Evolutionary conservation across 2,797 vertebrate species (phyloP), one percentile per base, ranked within the genome.

Genomic region (Synaphobranchus kaupii): DNA sequence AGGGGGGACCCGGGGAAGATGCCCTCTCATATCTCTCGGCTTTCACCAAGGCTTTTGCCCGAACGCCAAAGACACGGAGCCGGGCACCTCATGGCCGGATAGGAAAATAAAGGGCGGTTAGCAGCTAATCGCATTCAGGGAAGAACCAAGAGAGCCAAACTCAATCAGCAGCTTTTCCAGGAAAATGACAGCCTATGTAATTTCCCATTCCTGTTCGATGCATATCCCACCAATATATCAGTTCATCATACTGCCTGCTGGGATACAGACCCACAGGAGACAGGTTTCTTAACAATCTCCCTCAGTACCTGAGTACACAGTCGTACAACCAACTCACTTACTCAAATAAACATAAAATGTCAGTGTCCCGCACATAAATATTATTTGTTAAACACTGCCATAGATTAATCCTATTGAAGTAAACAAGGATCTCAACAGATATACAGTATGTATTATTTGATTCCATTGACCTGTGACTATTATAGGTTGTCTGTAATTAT

Each of bases 111-210:
- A 76, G 28, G 15, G 28, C 31, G 34, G 31, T 17, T 76, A 76
- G 71, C 28, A 31, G 71, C 71, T 76, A 76, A 76, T 76, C 31
- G n/a, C 34, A 76, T 76, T 76, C 34, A 39, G 71, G 10, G 71
- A 76, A 76, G 39, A 76, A 68, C 63, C 9, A 76, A 76, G 71
- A 76, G 28, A 13, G 71, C 71, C 13, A 76, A 76, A 76, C 71
- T 76, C 9, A 13, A 76, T 76, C 39, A 76, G 28, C 28, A 34
- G 71, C 10, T 39, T 76, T 76, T 76, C 71, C 71, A n/a, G 13
- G 71, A 76, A 76, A 76, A 76, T 6, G 71, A 39, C 34, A 6
- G 71, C 71, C 17, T 13, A 76, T 1, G 34, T 76, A 13, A 76
- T 76, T 39, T 76, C 34, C 71, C 71, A 76, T 39, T 76, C 71